Base-by-base conservation (phyloP, 2,888 invertebrate genomes). In the Athalia circularis region DNA sequence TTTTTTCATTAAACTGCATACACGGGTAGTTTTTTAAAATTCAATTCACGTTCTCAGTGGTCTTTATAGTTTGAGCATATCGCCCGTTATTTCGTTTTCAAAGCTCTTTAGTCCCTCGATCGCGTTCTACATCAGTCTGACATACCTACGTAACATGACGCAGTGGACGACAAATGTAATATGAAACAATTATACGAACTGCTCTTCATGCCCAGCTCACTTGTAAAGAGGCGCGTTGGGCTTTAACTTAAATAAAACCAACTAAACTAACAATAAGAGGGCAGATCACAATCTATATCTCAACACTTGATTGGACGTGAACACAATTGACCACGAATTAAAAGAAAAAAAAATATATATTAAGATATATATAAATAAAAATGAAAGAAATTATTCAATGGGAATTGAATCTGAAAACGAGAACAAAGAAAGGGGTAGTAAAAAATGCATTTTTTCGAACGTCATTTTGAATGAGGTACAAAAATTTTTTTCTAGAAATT, bases 161-260 rank as follows among this genome's bases (percentile, higher is more conserved):
- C 75, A 57, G 62, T 45, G 54, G 43, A 75, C 64, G 75, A 75
- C 64, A 43, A 75, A 75, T 64, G 75, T 75, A 75, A 75, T 75
- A 75, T 75, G 75, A 75, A 75, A 75, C 75, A 75, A 75, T 75
- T 75, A 29, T 29, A 75, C 61, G 50, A 64, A 29, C 29, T 29
- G 64, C 64, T 29, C 62, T 62, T 5, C 75, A 75, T 75, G 75
- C 50, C 62, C 75, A 62, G 72, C 72, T 72, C 72, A 72, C 72
- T 72, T 72, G 72, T 9, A 13, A 59, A 13, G 47, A 72, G 72
- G 72, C 72, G 72, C 72, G 57, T 68, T 72, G 72, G 72, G 72
- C 47, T 59, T 72, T 59, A 72, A 7, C 13, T 7, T 61, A 7
- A 72, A 47, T n/a, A 54, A 59, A 59, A 43, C 59, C 59, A 57